Conservation (phyloP, 2,888 invertebrate genomes). For the Caenorhabditis panamensis region DNA sequence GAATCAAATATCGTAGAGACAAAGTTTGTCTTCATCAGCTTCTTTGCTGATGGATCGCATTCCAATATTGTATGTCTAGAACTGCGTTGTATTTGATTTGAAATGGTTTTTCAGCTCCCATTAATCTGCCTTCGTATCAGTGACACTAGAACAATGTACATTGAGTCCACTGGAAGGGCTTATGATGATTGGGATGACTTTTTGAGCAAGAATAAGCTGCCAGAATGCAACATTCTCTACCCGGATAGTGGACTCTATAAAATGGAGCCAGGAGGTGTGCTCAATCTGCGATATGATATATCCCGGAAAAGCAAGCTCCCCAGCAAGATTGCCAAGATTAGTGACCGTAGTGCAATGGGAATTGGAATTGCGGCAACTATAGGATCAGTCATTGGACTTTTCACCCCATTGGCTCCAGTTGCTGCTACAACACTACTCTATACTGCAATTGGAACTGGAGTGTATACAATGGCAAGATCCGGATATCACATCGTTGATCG, state of each 20-base stretch:
- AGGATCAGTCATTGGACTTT: slow-evolving; percentile 60
- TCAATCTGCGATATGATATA: slow-evolving; percentile 57
- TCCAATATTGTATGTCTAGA: slow-evolving; percentile 50
- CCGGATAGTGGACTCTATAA: slow-evolving; percentile 57
- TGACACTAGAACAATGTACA: slow-evolving; percentile 44
- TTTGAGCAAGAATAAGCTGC: slow-evolving; percentile 57
- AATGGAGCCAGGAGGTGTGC: slow-evolving; percentile 52
- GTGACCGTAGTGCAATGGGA: slow-evolving; percentile 61
- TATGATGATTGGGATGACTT: slow-evolving; percentile 66
- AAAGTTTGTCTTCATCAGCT: slow-evolving; percentile 60
- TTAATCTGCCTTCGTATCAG: slow-evolving; percentile 50
- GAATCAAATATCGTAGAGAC: slow-evolving; percentile 56
- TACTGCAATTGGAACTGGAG: slow-evolving; percentile 61
- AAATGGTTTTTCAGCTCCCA: slow-evolving; percentile 49
- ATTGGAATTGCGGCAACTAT: slow-evolving; percentile 62
- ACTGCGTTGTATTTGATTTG: no score
- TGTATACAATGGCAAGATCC: slow-evolving; percentile 62
- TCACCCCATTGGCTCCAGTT: slow-evolving; percentile 62
- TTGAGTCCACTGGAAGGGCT: slow-evolving; percentile 58
- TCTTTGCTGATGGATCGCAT: slow-evolving; percentile 59
- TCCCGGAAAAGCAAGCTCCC: slow-evolving; percentile 57
- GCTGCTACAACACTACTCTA: slow-evolving; percentile 59
- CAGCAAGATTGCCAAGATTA: slow-evolving; percentile 60
- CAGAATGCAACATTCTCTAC: slow-evolving; percentile 59
- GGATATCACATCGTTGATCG: slow-evolving; percentile 62